Evolutionary conservation across 1,140 invertebrate genomes (phyloP).

Genomic region (Heliconius hewitsoni): DNA sequence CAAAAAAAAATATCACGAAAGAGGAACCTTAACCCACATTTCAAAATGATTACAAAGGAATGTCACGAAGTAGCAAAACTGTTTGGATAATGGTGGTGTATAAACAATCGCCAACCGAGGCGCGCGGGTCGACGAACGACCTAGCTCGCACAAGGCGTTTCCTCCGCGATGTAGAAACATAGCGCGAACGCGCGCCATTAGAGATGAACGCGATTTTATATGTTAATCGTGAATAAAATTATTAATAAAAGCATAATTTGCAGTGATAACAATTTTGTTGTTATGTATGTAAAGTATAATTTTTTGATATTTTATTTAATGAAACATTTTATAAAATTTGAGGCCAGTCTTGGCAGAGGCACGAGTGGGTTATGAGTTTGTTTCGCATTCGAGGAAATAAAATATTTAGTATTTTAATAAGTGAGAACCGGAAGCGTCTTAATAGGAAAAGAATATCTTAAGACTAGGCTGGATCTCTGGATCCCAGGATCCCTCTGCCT

Average conservation of each 20-base stretch:
- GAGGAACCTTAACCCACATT: constrained; percentile 73
- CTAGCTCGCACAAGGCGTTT: constrained; percentile 62
- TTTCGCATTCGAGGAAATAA: too few species aligned
- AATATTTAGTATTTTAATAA: too few species aligned
- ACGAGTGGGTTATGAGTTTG: too few species aligned
- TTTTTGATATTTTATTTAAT: neutral
- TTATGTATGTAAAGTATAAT: neutral
- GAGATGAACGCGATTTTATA: constrained; percentile 27
- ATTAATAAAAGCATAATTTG: neutral
- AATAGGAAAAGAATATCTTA: too few species aligned
- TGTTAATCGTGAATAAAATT: neutral
- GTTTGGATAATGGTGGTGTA: constrained; percentile 73
- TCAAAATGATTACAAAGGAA: constrained; percentile 73
- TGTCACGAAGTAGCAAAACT: constrained; percentile 75
- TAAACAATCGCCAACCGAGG: constrained; percentile 69
- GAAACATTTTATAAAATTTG: too few species aligned
- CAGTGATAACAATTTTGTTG: neutral
- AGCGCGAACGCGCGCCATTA: constrained; percentile 32
- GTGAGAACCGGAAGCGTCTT: too few species aligned
- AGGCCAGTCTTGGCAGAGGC: too few species aligned
- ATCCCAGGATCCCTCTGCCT: too few species aligned
- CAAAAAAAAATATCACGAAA: constrained; percentile 36
- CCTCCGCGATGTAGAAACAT: constrained; percentile 42
- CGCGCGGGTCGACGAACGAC: constrained; percentile 75
- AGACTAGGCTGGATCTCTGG: too few species aligned